phyloP scores from a whole-genome alignment of 2,797 vertebrate species.

The Macroramphosus scolopax region DNA sequence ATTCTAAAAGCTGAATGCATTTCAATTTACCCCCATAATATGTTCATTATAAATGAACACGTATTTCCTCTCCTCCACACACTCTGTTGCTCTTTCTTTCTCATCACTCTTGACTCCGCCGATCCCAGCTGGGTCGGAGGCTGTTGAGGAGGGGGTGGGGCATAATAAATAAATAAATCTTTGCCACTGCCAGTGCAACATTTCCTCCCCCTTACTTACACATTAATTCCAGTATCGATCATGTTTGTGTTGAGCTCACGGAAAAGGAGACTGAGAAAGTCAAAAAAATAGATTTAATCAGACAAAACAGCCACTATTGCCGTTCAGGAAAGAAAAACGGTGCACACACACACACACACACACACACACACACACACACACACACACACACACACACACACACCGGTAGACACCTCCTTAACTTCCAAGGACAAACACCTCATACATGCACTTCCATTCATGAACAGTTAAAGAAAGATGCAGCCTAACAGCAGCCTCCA shows the following conservation, averaged over 20 bases:
- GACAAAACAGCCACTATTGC: constrained; percentile 16
- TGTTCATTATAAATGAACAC: constrained; percentile 64
- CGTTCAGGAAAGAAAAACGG: constrained; percentile 14
- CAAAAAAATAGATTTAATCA: constrained; percentile 51
- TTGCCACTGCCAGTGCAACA: constrained; percentile 54
- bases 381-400: no score
- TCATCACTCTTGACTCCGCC: constrained; percentile 26
- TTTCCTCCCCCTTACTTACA: constrained; percentile 58
- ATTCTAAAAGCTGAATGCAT: constrained; percentile 51
- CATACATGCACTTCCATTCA: no score
- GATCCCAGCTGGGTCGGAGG: constrained; percentile 36
- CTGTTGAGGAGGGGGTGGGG: constrained; percentile 20
- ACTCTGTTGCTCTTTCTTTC: constrained; percentile 30
- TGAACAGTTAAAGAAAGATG: no score
- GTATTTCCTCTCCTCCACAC: constrained; percentile 45
- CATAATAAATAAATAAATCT: constrained; percentile 23
- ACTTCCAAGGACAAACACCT: constrained; percentile 32
- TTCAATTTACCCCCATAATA: constrained; percentile 56
- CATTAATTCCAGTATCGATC: constrained; percentile 75
- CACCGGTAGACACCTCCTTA: no score
- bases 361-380: no score
- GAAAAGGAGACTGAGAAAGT: constrained; percentile 42
- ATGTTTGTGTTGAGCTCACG: constrained; percentile 42
- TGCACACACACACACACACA: constrained; percentile 6
- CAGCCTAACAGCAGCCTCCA: constrained; percentile 10